These are phyloP conservation scores for Prunella strophiata DNA, from an alignment of 2,797 vertebrate genomes.

Conservation along the genomic window DNA sequence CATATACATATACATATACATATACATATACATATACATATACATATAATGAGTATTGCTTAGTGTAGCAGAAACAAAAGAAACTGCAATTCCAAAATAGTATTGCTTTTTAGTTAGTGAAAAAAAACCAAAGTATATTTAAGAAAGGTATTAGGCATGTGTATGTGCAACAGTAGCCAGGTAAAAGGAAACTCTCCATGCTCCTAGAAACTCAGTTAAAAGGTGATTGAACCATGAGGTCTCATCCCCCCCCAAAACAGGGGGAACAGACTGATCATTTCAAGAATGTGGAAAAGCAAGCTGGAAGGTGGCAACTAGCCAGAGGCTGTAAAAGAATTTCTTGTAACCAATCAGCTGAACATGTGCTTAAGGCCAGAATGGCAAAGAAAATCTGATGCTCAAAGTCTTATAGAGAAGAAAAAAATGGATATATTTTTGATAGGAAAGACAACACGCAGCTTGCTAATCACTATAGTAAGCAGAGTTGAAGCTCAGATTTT, in stretches of 20 bases:
- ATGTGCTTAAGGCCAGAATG: background rate
- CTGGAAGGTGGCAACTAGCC: background rate
- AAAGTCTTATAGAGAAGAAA: background rate
- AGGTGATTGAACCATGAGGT: background rate
- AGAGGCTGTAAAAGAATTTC: background rate
- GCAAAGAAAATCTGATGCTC: background rate
- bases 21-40: too few species aligned
- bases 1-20: background rate
- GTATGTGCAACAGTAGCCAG: background rate
- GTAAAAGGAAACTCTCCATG: background rate
- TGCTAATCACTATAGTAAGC: background rate
- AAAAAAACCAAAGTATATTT: background rate
- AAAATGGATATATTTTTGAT: background rate
- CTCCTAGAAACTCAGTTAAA: background rate
- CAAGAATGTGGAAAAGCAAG: constrained; percentile 18
- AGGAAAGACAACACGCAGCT: background rate
- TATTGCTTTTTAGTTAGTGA: background rate
- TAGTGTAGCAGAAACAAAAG: background rate
- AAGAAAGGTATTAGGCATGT: background rate
- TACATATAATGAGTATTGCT: background rate
- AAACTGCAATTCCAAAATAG: background rate
- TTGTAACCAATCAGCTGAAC: background rate
- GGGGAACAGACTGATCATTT: background rate
- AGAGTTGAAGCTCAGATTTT: background rate
- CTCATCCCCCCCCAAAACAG: background rate